Evolutionary conservation across 2,113 vertebrate species (phyloP), one percentile per base, ranked within the genome.

Genomic region (Datnioides undecimradiatus): DNA sequence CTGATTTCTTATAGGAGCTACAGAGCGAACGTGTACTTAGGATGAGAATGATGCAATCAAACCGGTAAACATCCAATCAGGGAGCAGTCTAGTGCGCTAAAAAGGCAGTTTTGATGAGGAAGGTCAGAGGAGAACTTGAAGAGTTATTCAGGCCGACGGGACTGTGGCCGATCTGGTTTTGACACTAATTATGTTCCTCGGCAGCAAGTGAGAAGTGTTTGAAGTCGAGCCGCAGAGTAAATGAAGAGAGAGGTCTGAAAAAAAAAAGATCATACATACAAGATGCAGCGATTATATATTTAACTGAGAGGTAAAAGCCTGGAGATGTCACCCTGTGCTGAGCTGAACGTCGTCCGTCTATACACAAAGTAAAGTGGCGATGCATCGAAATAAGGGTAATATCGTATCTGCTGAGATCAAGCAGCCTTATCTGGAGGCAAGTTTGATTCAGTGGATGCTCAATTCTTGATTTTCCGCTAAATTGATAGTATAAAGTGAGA

Each of bases 1-100:
- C 6, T 58, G 31, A 36, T 38, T 68, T 41, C 23, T n/a, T n/a
- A n/a, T 48, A 55, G 45, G 57, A 34, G 38, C 12, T 9, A 3
- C 19, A 19, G 25, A 65, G 25, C 1, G 7, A 51, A 29, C 6
- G 7, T 5, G 57, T 3, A 27, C 40, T 65, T 13, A 3, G 21
- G 60, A 17, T 48, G 33, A 64, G 19, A 74, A 36, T n/a, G 54
- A 75, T 46, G 67, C 49, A 69, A 77, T 73, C 62, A 48, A 48
- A 23, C 33, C 12, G 8, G 68, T 34, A 80, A 64, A 80, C 73
- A 65, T 58, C 68, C 67, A 72, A 76, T 73, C 80, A 64, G 85
- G 85, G n/a, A 68, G 57, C 36, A 45, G 45, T 25, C 7, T 5
- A 8, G 33, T 13, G 33, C 21, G 40, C 5, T 43, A 1, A 63